Percentiles rank a stretch among this genome's conserved stretches.
These are phyloP conservation scores for Stenoptilia bipunctidactyla DNA, from an alignment of 2,888 invertebrate species.

Conservation along the genomic window DNA sequence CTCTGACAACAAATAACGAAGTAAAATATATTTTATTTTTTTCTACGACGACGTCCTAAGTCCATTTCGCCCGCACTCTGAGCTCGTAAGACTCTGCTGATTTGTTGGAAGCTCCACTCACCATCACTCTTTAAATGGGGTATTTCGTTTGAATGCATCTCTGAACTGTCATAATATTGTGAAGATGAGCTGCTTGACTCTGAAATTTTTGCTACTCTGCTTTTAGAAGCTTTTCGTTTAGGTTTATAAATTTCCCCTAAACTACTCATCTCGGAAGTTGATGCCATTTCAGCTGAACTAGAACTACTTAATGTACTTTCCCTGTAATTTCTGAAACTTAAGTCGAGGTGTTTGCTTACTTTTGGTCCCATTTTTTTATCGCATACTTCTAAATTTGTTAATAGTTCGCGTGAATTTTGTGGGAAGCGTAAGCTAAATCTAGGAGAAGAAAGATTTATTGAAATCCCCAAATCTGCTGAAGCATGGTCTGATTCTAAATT, in stretches of 20 bases:
- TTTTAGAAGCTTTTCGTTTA: slow-evolving; percentile 28
- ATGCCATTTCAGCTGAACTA: slow-evolving; percentile 47
- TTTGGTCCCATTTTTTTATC: slow-evolving; percentile 14
- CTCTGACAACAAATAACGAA: not conserved
- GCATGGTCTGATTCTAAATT: slow-evolving; percentile 26
- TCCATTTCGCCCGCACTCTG: slow-evolving; percentile 41
- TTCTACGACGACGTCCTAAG: not conserved
- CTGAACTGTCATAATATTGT: slow-evolving; percentile 29
- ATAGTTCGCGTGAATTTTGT: slow-evolving; percentile 38
- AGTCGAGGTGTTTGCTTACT: not conserved
- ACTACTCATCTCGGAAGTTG: slow-evolving; percentile 57
- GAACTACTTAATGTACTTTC: slow-evolving; percentile 30
- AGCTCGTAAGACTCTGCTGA: slow-evolving; percentile 7
- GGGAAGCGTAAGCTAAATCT: slow-evolving; percentile 53
- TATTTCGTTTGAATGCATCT: slow-evolving; percentile 30
- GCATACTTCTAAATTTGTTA: slow-evolving; percentile 34
- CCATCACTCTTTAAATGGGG: slow-evolving; percentile 32
- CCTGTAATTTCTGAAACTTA: slow-evolving; percentile 11
- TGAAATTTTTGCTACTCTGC: slow-evolving; percentile 27
- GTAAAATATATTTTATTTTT: too few species aligned
- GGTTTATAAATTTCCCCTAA: slow-evolving; percentile 44
- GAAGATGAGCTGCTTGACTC: slow-evolving; percentile 38
- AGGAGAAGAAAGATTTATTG: slow-evolving; percentile 54
- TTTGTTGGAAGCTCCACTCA: slow-evolving; percentile 3
- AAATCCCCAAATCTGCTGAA: slow-evolving; percentile 36